Conservation (phyloP, 2,113 vertebrate genomes). For the Oreochromis niloticus region DNA sequence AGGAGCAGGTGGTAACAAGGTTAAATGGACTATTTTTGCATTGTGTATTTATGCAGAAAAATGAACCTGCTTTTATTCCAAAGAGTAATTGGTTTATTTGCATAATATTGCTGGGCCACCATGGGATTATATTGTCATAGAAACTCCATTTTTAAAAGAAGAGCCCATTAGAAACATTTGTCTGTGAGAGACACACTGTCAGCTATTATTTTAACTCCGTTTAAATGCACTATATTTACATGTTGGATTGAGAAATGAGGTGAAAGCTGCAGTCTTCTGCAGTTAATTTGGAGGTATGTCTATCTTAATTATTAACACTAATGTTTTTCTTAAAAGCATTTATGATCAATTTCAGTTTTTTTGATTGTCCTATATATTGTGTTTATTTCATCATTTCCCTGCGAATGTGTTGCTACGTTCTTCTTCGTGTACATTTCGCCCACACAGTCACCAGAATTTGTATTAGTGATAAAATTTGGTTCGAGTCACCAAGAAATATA, state of each 20-base stretch:
- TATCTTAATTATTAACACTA: background rate
- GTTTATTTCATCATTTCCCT: background rate
- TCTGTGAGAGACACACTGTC: background rate
- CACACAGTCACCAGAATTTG: background rate
- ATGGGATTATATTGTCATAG: background rate
- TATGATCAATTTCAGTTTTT: background rate
- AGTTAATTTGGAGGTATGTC: background rate
- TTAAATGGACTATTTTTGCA: background rate
- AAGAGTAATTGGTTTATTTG: slow-evolving; percentile 3
- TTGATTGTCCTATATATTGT: background rate
- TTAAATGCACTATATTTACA: background rate
- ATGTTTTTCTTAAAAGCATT: background rate
- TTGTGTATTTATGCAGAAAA: background rate
- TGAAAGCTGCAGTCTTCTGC: background rate
- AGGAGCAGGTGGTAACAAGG: background rate
- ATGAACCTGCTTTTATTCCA: background rate
- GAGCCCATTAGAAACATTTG: background rate
- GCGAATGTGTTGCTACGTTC: fast-evolving
- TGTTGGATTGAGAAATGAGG: background rate
- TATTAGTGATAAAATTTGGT: fast-evolving
- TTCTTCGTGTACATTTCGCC: fast-evolving
- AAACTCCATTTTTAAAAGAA: background rate
- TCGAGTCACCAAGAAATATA: fast-evolving
- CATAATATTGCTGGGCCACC: background rate
- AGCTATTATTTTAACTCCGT: background rate